Percentiles rank a stretch among this genome's conserved stretches.
These are phyloP conservation scores for Abrostola tripartita DNA, from an alignment of 2,888 invertebrate genomes.

Conservation along the genomic window DNA sequence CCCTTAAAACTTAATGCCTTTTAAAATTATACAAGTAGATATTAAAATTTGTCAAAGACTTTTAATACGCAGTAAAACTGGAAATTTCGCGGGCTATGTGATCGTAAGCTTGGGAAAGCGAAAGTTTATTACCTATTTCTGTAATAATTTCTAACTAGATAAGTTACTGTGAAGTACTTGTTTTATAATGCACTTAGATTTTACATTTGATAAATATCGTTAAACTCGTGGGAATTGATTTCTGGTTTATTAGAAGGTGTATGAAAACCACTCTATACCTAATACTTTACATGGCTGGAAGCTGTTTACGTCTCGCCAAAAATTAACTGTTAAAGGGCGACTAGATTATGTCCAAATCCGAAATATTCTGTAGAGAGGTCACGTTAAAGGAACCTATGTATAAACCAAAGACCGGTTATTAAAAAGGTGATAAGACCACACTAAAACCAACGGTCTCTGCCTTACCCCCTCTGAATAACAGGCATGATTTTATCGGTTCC, in stretches of 20 bases:
- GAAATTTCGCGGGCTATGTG: constrained; percentile 35
- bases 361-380: no score
- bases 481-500: no score
- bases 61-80: constrained; percentile 66
- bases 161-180: constrained; percentile 38
- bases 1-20: constrained; percentile 61
- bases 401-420: no score
- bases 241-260: not conserved
- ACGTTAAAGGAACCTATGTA: no score
- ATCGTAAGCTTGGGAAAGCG: constrained; percentile 47
- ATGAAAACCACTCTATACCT: not conserved
- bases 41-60: constrained; percentile 65
- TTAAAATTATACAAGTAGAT: constrained; percentile 61
- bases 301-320: not conserved
- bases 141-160: constrained; percentile 48
- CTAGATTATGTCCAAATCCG: no score
- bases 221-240: constrained; percentile 20
- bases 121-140: constrained; percentile 54
- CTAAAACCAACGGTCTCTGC: no score
- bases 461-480: no score
- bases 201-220: constrained; percentile 20
- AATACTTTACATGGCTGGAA: not conserved
- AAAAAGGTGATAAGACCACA: no score
- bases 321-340: not conserved
- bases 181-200: constrained; percentile 31